These are phyloP conservation scores for Mesorhabditis sp. DNA, from an alignment of 2,888 invertebrate genomes.

Conservation along the genomic window DNA sequence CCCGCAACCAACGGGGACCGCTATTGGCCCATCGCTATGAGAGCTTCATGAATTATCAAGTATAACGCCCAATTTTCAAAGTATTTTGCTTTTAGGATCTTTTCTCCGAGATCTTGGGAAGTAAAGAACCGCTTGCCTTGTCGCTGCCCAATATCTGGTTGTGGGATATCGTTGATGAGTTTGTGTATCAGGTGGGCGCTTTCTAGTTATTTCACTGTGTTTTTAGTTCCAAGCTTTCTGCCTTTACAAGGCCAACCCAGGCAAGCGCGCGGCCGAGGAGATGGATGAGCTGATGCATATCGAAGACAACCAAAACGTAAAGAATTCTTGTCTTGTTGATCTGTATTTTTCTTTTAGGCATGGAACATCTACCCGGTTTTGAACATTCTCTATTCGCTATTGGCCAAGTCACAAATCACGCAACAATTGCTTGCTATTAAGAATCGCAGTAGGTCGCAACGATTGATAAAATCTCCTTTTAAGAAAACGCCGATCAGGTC, in stretches of 20 bases:
- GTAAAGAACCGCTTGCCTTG: slow-evolving; percentile 39
- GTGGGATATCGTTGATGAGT: slow-evolving; percentile 99
- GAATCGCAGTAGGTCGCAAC: slow-evolving; percentile 59
- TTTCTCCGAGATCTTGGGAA: slow-evolving; percentile 84
- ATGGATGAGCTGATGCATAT: slow-evolving; percentile 66
- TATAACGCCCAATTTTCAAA: not conserved
- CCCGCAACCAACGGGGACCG: slow-evolving; percentile 73
- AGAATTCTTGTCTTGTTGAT: not conserved
- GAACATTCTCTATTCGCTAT: slow-evolving; percentile 92
- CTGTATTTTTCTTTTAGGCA: slow-evolving; percentile 22
- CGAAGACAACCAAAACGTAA: slow-evolving; percentile 71
- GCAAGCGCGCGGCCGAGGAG: slow-evolving; percentile 77
- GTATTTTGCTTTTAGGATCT: slow-evolving; percentile 67
- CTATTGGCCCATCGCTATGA: slow-evolving; percentile 85
- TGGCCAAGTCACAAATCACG: slow-evolving; percentile 80
- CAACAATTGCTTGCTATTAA: slow-evolving; percentile 78
- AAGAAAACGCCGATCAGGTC: slow-evolving; percentile 48
- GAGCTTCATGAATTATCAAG: slow-evolving; percentile 93
- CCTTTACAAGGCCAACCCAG: slow-evolving; percentile 76
- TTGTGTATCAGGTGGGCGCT: slow-evolving; percentile 78
- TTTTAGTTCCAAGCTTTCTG: slow-evolving; percentile 66
- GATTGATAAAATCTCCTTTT: not conserved
- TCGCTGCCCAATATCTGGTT: slow-evolving; percentile 91
- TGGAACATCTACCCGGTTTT: slow-evolving; percentile 97
- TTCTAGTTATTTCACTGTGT: not conserved